Evolutionary conservation across 2,113 vertebrate genomes (phyloP).

Genomic region (Labeo catla): DNA sequence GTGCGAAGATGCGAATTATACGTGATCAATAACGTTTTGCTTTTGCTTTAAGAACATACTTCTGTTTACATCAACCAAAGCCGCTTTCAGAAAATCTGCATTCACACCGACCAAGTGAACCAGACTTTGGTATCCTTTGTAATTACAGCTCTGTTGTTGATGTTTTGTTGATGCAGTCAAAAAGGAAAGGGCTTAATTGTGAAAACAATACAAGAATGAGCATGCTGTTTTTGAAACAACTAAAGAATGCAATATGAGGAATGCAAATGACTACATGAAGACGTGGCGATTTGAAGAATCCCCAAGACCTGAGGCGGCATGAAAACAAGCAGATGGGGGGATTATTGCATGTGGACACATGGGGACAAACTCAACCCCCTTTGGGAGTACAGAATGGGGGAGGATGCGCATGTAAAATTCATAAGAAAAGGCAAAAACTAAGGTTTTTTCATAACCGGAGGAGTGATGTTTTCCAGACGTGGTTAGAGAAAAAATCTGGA

Average conservation of each 20-base stretch:
- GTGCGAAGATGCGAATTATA: neutral
- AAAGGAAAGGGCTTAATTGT: neutral
- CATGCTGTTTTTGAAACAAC: neutral
- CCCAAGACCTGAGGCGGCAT: constrained; percentile 41
- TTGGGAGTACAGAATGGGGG: constrained; percentile 35
- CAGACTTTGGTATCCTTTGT: neutral
- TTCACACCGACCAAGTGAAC: neutral
- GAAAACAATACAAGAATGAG: neutral
- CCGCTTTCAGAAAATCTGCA: neutral
- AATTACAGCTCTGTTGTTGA: neutral
- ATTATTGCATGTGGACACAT: constrained; percentile 51
- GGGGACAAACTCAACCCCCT: constrained; percentile 40
- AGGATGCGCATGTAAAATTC: constrained; percentile 52
- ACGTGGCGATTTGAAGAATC: constrained; percentile 48
- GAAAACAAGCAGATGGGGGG: constrained; percentile 49
- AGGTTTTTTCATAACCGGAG: neutral
- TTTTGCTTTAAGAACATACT: neutral
- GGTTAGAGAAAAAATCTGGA: constrained; percentile 45
- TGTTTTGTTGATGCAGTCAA: neutral
- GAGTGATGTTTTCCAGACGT: neutral
- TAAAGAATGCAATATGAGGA: neutral
- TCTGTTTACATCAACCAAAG: neutral
- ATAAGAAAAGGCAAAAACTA: constrained; percentile 35
- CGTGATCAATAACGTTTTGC: neutral
- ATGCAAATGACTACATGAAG: constrained; percentile 40